Base-by-base conservation (phyloP, 2,888 invertebrate species). In the Lepidonotus clava region DNA sequence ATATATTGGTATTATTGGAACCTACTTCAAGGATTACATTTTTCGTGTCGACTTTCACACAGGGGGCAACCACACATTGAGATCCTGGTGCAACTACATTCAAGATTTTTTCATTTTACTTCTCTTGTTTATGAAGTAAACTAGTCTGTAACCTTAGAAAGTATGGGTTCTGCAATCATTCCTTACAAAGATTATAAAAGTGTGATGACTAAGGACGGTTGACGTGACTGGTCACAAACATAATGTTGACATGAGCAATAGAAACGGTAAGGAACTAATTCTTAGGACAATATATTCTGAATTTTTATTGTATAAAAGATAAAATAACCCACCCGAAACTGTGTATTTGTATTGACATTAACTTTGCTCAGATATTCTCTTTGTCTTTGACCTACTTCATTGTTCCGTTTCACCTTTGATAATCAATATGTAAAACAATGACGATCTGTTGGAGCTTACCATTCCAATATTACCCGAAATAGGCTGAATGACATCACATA, bases 141-240 rank as follows among this genome's bases (percentile, higher is more conserved):
- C 4, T 24, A 28, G 21, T 28, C 24, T n/a, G 28, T 11, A 61
- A 4, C 24, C 2, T 28, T 2, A 5, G 28, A 61, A 24, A 5
- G 11, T 32, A 61, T 18, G 46, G 8, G 46, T 18, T 18, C 8
- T 18, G 46, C 46, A n/a, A 46, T 46, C 8, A 61, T 28, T 61
- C 11, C 8, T 24, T 61, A n/a, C 2, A 28, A 61, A n/a, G n/a
- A n/a, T n/a, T n/a, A n/a, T n/a, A n/a, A n/a, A n/a, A n/a, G n/a
- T n/a, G n/a, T n/a, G n/a, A n/a, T n/a, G n/a, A n/a, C n/a, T 61
- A 32, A 61, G 61, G 61, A 61, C 61, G 61, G 61, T 61, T 61
- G 61, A 61, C 61, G 24, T 24, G 28, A 61, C 61, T 28, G n/a
- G 28, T 61, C 24, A 61, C 11, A 2, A 5, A 1, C 24, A 24